Conservation (phyloP, 2,113 vertebrate species). For the Tupaia tana region DNA sequence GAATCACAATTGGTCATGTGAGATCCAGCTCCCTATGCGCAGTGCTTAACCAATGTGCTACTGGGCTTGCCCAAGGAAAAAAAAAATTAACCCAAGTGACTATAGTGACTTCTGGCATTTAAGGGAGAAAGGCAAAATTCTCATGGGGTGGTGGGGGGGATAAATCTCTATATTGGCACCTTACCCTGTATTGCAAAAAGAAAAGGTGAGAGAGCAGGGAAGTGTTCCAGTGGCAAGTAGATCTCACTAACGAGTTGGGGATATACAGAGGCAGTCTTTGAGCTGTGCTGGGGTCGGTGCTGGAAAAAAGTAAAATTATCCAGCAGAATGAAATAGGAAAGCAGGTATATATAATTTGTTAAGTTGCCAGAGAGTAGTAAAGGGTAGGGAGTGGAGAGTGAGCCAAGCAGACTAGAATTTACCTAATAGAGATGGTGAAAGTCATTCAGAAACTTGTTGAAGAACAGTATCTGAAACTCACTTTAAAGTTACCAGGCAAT, state of each 20-base stretch:
- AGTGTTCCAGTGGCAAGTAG: not conserved
- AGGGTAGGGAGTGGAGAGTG: not conserved
- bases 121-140: slow-evolving; percentile 4
- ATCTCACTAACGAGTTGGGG: not conserved
- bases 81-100: not conserved
- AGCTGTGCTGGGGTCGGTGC: not conserved
- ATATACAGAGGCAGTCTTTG: not conserved
- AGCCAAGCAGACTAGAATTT: not conserved
- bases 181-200: not conserved
- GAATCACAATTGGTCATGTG: too few relatives aligned
- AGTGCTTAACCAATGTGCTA: too few relatives aligned
- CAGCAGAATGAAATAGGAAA: not conserved
- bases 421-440: not conserved
- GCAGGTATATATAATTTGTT: not conserved
- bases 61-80: too few relatives aligned
- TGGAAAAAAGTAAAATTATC: slow-evolving; percentile 42
- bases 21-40: too few relatives aligned
- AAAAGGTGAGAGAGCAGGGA: slow-evolving; percentile 5
- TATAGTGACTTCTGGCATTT: not conserved
- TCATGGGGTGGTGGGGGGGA: not conserved
- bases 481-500: not conserved
- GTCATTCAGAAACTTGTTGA: not conserved
- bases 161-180: not conserved
- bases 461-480: not conserved
- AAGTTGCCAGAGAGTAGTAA: not conserved